Conservation (phyloP, 1,140 invertebrate species). For the Pseudomyrmex cubaensis region DNA sequence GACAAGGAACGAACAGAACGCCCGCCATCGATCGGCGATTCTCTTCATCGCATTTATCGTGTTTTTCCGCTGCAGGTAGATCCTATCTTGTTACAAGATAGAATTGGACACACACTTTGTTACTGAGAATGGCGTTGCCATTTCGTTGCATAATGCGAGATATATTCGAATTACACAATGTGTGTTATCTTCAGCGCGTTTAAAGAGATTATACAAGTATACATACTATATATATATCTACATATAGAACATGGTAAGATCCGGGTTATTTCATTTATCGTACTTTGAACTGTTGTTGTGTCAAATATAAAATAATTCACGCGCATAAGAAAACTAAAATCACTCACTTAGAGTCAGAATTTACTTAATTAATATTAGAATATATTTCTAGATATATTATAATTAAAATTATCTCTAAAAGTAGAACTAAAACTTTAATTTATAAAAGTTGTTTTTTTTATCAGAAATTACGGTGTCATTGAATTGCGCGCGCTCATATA, state of each 20-base stretch:
- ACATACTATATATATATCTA: background rate
- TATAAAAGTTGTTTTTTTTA: background rate
- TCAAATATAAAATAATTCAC: background rate
- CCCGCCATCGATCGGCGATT: constrained; percentile 31
- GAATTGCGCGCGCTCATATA: constrained; percentile 6
- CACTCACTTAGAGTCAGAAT: too few relatives aligned
- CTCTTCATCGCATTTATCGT: constrained; percentile 36
- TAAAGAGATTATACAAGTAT: background rate
- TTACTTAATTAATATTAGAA: background rate
- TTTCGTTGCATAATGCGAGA: constrained; percentile 61
- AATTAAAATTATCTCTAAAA: too few relatives aligned
- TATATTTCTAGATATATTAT: background rate
- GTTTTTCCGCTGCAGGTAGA: background rate
- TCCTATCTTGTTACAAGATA: background rate
- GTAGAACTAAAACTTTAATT: background rate
- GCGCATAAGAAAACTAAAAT: too few relatives aligned
- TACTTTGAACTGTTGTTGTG: background rate
- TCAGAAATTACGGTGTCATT: constrained; percentile 19
- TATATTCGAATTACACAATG: constrained; percentile 28
- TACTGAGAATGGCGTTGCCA: constrained; percentile 17
- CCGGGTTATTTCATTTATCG: background rate
- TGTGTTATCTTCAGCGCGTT: background rate
- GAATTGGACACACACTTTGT: constrained; percentile 55
- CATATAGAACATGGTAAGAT: background rate
- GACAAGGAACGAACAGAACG: constrained; percentile 51